phyloP scores from a whole-genome alignment of 2,797 vertebrate genomes.

The Sebastes matsubarae region DNA sequence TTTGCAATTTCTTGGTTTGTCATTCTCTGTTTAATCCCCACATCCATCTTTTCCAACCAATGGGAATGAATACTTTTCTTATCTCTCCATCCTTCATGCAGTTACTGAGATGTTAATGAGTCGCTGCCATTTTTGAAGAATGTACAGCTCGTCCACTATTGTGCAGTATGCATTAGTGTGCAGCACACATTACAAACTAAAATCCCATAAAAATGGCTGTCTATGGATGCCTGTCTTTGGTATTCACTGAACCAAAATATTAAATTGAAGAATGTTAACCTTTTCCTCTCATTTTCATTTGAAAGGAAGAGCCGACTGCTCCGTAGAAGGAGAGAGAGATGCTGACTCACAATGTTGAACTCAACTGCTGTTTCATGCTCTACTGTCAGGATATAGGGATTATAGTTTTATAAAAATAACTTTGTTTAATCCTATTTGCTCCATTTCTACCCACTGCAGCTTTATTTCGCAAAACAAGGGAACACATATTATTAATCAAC shows the following conservation, averaged over 20 bases:
- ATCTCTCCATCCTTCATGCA: not conserved
- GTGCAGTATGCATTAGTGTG: not conserved
- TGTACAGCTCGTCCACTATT: not conserved
- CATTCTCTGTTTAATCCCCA: not conserved
- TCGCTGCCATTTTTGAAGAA: not conserved
- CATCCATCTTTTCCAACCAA: not conserved
- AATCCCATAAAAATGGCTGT: not conserved
- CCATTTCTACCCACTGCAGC: too few relatives aligned
- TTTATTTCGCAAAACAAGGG: slow-evolving; percentile 1
- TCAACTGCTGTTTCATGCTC: not conserved
- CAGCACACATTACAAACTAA: not conserved
- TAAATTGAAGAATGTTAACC: not conserved
- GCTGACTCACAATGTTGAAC: slow-evolving; percentile 32
- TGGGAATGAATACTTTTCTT: not conserved
- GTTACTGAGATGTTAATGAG: not conserved
- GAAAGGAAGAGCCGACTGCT: slow-evolving; percentile 50
- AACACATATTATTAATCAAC: not conserved
- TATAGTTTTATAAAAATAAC: too few relatives aligned
- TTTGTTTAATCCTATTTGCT: too few relatives aligned
- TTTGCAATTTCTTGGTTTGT: not conserved
- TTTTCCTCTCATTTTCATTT: not conserved
- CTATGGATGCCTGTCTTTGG: not conserved
- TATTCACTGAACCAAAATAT: not conserved
- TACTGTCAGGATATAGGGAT: too few relatives aligned
- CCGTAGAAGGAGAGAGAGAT: slow-evolving; percentile 35